These are phyloP conservation scores for Cottus gobio DNA, from an alignment of 2,113 vertebrate species.

Conservation along the genomic window DNA sequence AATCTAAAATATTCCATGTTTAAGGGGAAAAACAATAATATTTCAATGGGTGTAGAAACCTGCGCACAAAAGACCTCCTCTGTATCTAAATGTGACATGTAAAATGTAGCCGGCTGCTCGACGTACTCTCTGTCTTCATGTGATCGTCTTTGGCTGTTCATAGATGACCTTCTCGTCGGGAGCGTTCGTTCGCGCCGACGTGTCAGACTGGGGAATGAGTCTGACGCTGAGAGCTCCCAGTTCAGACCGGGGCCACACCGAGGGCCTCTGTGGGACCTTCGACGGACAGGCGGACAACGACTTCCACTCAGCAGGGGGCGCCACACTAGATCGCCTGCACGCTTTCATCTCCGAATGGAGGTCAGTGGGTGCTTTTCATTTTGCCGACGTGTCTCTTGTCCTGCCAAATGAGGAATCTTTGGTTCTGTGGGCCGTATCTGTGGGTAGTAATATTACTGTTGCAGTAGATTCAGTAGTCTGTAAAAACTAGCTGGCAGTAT, in stretches of 20 bases:
- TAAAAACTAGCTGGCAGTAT: no score
- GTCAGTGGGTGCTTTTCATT: slow-evolving; percentile 71
- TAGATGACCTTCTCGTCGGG: slow-evolving; percentile 91
- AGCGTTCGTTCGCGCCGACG: slow-evolving; percentile 89
- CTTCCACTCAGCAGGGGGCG: slow-evolving; percentile 83
- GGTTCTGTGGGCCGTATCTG: neutral
- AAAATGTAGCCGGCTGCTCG: neutral
- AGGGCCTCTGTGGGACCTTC: slow-evolving; percentile 92
- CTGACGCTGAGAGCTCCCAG: slow-evolving; percentile 87
- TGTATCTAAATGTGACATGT: neutral
- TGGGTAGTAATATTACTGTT: no score
- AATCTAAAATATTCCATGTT: neutral
- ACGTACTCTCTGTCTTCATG: neutral
- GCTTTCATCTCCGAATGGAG: slow-evolving; percentile 90
- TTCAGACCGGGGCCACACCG: slow-evolving; percentile 85
- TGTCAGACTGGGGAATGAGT: slow-evolving; percentile 93
- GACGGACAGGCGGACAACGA: slow-evolving; percentile 88
- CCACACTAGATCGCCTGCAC: slow-evolving; percentile 50
- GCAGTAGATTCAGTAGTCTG: no score
- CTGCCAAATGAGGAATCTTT: neutral
- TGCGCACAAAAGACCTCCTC: no score
- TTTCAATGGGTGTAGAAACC: neutral
- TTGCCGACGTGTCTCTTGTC: no score
- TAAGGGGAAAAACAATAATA: neutral
- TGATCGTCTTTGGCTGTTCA: neutral